Evolutionary conservation across 2,888 invertebrate genomes (phyloP), one percentile per base, ranked within the genome.

Genomic region (Eupithecia tripunctaria): DNA sequence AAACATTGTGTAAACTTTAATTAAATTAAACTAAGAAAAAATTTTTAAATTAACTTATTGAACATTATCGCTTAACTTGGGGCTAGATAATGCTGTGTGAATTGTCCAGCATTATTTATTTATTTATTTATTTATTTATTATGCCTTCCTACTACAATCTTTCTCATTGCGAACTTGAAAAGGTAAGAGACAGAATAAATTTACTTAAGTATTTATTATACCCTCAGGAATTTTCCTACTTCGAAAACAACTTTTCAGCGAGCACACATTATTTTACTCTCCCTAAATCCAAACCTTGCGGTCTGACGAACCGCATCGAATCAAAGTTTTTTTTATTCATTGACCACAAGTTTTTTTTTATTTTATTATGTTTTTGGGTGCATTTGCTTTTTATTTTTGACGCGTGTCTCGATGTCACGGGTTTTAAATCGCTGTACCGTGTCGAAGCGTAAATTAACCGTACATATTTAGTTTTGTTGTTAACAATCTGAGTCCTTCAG

Each of bases 351-450:
- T 51, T 68, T 70, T 70, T 67, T 70, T 70, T 71, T 71, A 67
- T 72, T 62, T 63, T 66, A 25, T 51, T 32, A 68, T 56, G 59
- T 77, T 84, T 84, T 66, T 70, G 73, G 68, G 66, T 71, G 78
- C 84, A 82, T 84, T 84, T 84, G 56, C 65, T 72, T 85, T 86
- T 86, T 85, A 86, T 88, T 87, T 86, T 89, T 86, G 90, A 89
- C 91, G 88, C 91, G 90, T 91, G 91, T 90, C 91, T 82, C 79
- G 78, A 78, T 84, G 88, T 88, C 88, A 87, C 86, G 88, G 83
- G 85, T 86, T 89, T 89, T 83, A 86, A 81, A 80, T 79, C 79
- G 78, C 82, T 85, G 84, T 83, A 73, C 88, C 89, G 87, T 87
- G 80, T 85, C 89, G 86, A 88, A 91, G 82, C 86, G 85, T 87